Base-by-base conservation (phyloP, 1,140 invertebrate genomes). In the Mya arenaria region DNA sequence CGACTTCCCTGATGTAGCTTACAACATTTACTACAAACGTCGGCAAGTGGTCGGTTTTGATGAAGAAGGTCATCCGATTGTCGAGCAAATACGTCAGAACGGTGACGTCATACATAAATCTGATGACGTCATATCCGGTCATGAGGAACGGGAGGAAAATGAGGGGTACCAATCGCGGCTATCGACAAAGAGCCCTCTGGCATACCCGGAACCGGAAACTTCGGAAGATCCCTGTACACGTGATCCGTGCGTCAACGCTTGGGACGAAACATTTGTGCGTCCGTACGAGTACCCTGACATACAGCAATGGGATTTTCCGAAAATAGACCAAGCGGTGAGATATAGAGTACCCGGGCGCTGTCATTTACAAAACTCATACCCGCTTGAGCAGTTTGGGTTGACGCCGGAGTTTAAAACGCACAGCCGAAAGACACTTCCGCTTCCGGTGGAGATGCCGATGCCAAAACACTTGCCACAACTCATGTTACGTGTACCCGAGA, bases 391-490 rank as follows among this genome's bases (percentile, higher is more conserved):
- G 66, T 80, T 80, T 44, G 77, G 77, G 8, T 71, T 68, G 10
- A 69, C 23, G n/a, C 65, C 60, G 5, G 37, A 36, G 36, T 44
- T 68, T 25, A 37, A 58, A 48, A 36, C 32, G 23, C 65, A 23
- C 8, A 23, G 17, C 17, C 56, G 65, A 69, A 80, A 80, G 23
- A 34, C 55, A 34, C 66, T 71, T 25, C 66, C 77, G 23, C 36
- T 80, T 44, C 77, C 77, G 19, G 52, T 44, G 0, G 62, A 68
- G 17, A 62, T 80, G 2, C 66, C 77, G 17, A 58, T 80, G 36
- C 65, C 65, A 30, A 80, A 80, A 44, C 58, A 80, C 48, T 44
- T 80, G 19, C 77, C 77, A 41, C 77, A 80, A 25, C 36, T 80
- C 0, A 66, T 80, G 65, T 71, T 69, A 30, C 69, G 77, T 34